These are phyloP conservation scores for Peromyscus attwateri DNA, from an alignment of 2,797 vertebrate genomes.

Conservation along the genomic window DNA sequence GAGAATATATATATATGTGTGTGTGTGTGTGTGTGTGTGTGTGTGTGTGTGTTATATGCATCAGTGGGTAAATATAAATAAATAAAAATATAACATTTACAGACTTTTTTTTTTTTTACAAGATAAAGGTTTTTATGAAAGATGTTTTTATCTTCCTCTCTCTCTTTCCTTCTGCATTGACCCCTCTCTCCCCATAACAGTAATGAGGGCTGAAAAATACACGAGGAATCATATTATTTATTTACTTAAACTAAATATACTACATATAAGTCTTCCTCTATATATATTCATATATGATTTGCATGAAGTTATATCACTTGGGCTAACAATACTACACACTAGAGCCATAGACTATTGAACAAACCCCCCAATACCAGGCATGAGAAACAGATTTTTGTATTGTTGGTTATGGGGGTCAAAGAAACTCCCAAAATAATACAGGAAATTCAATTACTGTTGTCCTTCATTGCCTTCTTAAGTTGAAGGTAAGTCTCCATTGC, in stretches of 20 bases:
- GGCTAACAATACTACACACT: not conserved
- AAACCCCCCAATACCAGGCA: not conserved
- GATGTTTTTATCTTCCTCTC: not conserved
- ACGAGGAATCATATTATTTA: not conserved
- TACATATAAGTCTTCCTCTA: not conserved
- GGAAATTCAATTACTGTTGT: not conserved
- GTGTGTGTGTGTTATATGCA: not conserved
- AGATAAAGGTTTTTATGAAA: not conserved
- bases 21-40: no score
- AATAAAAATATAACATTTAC: not conserved
- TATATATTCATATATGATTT: not conserved
- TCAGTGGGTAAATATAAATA: not conserved
- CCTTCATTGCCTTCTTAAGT: not conserved
- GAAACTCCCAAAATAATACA: not conserved
- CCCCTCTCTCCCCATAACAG: not conserved
- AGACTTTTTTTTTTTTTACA: not conserved
- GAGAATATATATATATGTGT: not conserved
- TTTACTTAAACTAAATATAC: not conserved
- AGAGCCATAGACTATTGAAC: not conserved
- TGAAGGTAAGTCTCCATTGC: not conserved
- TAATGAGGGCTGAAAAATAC: not conserved
- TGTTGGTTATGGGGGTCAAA: not conserved
- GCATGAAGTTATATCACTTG: not conserved
- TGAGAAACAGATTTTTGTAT: not conserved
- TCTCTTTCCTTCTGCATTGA: not conserved